Percentiles rank a stretch among this genome's conserved stretches.
Conservation (phyloP, 2,888 invertebrate genomes). For the Cosmia pyralina region DNA sequence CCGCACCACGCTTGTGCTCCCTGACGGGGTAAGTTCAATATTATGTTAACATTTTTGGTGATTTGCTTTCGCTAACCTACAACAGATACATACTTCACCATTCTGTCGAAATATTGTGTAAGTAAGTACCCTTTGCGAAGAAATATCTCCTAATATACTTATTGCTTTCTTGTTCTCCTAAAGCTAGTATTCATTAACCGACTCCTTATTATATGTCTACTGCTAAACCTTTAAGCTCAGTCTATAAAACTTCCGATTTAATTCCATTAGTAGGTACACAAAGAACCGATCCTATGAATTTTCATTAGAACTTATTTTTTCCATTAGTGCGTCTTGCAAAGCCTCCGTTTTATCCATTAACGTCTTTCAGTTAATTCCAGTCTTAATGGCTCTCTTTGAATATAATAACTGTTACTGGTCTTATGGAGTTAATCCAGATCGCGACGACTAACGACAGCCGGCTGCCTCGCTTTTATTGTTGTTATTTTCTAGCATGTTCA, state of each 20-base stretch:
- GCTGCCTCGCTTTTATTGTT: not conserved
- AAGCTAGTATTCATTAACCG: slow-evolving; percentile 14
- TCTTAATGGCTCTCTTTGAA: slow-evolving; percentile 47
- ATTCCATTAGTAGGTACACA: slow-evolving; percentile 46
- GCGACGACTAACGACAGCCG: not conserved
- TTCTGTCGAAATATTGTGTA: not conserved
- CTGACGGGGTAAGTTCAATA: slow-evolving; percentile 54
- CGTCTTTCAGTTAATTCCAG: slow-evolving; percentile 55
- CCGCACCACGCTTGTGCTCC: slow-evolving; percentile 62
- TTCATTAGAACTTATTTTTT: slow-evolving; percentile 63
- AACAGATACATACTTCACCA: not conserved
- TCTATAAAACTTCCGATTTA: slow-evolving; percentile 37
- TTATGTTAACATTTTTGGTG: not conserved
- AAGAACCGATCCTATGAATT: slow-evolving; percentile 58
- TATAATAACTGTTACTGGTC: slow-evolving; percentile 50
- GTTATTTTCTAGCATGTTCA: not conserved
- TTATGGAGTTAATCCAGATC: slow-evolving; percentile 9
- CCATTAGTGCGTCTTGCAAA: slow-evolving; percentile 55
- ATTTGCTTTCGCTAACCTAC: not conserved
- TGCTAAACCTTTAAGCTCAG: slow-evolving; percentile 19
- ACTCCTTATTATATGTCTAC: not conserved
- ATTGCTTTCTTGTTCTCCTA: not conserved
- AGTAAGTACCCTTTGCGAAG: not conserved
- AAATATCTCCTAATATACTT: not conserved
- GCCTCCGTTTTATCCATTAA: slow-evolving; percentile 53